Evolutionary conservation across 2,888 invertebrate genomes (phyloP).

Genomic region (Ypsolopha sequella): DNA sequence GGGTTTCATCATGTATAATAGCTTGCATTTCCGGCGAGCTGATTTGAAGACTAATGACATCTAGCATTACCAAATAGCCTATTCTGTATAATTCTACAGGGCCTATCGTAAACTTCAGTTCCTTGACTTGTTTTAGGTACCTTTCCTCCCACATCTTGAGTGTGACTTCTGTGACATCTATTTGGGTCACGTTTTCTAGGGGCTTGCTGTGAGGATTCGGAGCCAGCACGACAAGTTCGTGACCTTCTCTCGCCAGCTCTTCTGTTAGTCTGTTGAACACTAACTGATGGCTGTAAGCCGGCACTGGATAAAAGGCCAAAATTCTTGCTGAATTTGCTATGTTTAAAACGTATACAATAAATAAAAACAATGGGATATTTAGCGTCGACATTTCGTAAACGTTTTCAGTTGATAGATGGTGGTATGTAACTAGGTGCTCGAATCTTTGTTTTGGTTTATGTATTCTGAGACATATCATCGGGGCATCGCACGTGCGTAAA

Average conservation of each 20-base stretch:
- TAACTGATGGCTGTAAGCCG: background rate
- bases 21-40: no score
- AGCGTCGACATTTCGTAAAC: no score
- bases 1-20: no score
- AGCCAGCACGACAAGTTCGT: conserved; percentile 4
- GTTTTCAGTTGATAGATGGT: no score
- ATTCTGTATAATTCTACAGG: no score
- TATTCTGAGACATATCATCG: no score
- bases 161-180: background rate
- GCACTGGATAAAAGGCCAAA: background rate
- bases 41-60: no score
- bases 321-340: background rate
- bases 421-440: no score
- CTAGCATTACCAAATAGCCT: no score
- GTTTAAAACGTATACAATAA: background rate
- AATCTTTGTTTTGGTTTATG: no score
- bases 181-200: conserved; percentile 1
- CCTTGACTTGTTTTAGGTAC: background rate
- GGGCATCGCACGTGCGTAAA: no score
- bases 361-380: background rate
- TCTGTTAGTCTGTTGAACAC: background rate
- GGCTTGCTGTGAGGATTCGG: conserved; percentile 6
- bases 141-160: background rate
- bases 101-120: no score
- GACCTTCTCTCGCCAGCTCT: background rate